Conservation (phyloP, 1,140 invertebrate genomes). For the Ganaspis sp. region DNA sequence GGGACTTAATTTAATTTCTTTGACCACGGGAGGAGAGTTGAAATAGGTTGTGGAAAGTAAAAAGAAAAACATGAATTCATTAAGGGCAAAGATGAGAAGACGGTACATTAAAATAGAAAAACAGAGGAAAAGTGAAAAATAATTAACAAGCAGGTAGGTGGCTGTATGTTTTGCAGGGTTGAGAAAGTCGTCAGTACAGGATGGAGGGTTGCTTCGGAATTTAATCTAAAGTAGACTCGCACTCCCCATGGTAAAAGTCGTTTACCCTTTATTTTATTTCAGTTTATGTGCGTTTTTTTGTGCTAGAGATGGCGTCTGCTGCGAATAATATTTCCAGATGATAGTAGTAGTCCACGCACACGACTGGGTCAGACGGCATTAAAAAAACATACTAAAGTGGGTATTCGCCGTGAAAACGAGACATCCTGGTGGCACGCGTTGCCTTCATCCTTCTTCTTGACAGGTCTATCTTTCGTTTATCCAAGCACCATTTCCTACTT, state of each 20-base stretch:
- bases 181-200: constrained; percentile 18
- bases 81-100: not conserved
- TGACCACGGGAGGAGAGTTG: no score
- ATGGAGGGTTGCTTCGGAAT: constrained; percentile 59
- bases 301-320: constrained; percentile 44
- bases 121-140: constrained; percentile 8
- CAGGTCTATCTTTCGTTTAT: constrained; percentile 11
- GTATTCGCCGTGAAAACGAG: not conserved
- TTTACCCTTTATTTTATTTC: constrained; percentile 61
- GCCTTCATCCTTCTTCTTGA: constrained; percentile 26
- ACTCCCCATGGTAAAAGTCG: constrained; percentile 53
- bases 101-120: not conserved
- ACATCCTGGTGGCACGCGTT: constrained; percentile 12
- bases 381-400: constrained; percentile 15
- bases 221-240: constrained; percentile 67
- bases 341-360: not conserved
- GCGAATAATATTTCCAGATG: constrained; percentile 2
- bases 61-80: constrained; percentile 1
- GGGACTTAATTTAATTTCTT: no score
- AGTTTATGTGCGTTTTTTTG: constrained; percentile 53
- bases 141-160: not conserved
- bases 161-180: not conserved
- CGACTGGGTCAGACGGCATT: not conserved
- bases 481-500: constrained; percentile 15
- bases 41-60: not conserved